phyloP scores from a whole-genome alignment of 2,888 invertebrate genomes.

The Ecliptopera silaceata region DNA sequence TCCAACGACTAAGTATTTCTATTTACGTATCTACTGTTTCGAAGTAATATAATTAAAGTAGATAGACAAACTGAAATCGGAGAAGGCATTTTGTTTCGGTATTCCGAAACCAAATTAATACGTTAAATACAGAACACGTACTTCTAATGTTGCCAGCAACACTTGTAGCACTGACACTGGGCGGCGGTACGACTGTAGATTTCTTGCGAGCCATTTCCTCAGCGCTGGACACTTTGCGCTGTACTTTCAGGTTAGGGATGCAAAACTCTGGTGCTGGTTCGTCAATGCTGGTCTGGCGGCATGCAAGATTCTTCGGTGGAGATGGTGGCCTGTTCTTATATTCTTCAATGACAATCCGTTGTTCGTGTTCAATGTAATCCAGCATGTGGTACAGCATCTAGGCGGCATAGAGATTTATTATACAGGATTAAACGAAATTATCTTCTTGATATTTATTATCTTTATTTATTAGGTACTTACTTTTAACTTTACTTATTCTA shows the following conservation, averaged over 20 bases:
- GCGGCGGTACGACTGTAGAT: slow-evolving; percentile 84
- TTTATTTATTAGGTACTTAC: too few species aligned
- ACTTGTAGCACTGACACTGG: slow-evolving; percentile 28
- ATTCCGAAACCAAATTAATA: too few species aligned
- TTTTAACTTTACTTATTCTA: too few species aligned
- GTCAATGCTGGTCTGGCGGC: slow-evolving; percentile 84
- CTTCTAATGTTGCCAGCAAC: slow-evolving; percentile 41
- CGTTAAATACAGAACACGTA: slow-evolving; percentile 14
- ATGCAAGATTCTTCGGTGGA: slow-evolving; percentile 89
- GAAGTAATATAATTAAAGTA: too few species aligned
- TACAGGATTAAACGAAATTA: too few species aligned
- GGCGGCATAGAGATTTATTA: too few species aligned
- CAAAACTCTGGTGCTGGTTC: slow-evolving; percentile 92
- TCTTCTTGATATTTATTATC: too few species aligned
- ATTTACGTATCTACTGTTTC: too few species aligned
- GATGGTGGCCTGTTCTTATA: slow-evolving; percentile 23
- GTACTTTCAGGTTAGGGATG: slow-evolving; percentile 85
- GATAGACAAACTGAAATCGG: too few species aligned
- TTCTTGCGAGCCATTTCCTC: slow-evolving; percentile 93
- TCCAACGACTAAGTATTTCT: too few species aligned
- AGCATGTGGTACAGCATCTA: slow-evolving; percentile 96
- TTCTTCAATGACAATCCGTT: slow-evolving; percentile 24
- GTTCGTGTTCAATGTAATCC: slow-evolving; percentile 89
- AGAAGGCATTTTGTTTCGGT: too few species aligned
- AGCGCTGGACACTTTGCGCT: slow-evolving; percentile 16